These are phyloP conservation scores for Apodemus agrarius DNA, from an alignment of 2,797 vertebrate genomes.

Conservation along the genomic window DNA sequence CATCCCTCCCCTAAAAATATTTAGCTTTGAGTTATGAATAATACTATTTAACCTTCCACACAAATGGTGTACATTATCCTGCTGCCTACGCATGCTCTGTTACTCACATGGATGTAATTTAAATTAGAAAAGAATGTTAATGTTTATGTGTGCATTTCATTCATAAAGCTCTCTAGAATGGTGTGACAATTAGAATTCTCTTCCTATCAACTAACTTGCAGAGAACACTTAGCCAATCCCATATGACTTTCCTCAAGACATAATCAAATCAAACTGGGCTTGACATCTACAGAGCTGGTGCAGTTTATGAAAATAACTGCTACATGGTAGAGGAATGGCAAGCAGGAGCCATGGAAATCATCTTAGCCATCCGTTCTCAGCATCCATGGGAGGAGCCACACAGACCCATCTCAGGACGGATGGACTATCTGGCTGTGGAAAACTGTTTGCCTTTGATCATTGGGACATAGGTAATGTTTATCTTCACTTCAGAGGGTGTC, in stretches of 20 bases:
- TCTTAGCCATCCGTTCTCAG: background rate
- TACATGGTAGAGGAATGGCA: background rate
- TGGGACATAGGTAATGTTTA: background rate
- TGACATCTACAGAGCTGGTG: background rate
- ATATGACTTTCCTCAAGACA: slow-evolving; percentile 12
- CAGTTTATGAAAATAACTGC: background rate
- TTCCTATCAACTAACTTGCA: slow-evolving; percentile 21
- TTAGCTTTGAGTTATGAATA: slow-evolving; percentile 21
- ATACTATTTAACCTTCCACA: slow-evolving; percentile 22
- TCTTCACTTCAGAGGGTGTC: background rate
- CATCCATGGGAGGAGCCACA: background rate
- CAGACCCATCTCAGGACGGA: background rate
- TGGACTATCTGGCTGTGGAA: fast-evolving
- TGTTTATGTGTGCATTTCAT: background rate
- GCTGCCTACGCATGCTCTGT: background rate
- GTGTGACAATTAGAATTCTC: slow-evolving; percentile 35
- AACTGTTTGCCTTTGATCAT: background rate
- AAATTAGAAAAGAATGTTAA: slow-evolving; percentile 35
- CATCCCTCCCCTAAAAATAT: background rate
- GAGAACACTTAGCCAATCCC: background rate
- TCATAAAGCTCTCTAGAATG: slow-evolving; percentile 37
- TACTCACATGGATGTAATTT: slow-evolving; percentile 26
- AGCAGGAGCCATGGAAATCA: background rate
- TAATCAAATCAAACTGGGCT: slow-evolving; percentile 34
- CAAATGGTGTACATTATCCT: slow-evolving; percentile 1